Percentiles rank a stretch among this genome's conserved stretches.
These are phyloP conservation scores for Mormoops blainvillei DNA, from an alignment of 2,113 vertebrate species.

Conservation along the genomic window DNA sequence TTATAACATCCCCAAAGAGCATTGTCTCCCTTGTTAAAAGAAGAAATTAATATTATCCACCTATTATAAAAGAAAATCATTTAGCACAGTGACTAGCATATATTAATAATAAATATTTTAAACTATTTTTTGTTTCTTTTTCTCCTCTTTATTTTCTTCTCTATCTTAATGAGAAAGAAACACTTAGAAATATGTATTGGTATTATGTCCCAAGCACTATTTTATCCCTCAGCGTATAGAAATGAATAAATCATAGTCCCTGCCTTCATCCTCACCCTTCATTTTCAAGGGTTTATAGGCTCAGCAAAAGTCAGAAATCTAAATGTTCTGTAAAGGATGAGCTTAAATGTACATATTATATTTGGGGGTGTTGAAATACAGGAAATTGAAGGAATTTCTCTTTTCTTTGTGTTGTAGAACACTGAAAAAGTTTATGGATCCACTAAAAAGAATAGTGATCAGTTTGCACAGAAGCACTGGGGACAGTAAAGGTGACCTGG, in stretches of 20 bases:
- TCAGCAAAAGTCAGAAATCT: not conserved
- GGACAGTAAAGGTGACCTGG: not conserved
- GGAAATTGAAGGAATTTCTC: not conserved
- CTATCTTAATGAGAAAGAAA: not conserved
- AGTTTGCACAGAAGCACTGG: not conserved
- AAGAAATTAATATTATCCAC: not conserved
- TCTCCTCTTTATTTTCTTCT: not conserved
- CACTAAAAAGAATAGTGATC: not conserved
- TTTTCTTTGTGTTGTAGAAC: not conserved
- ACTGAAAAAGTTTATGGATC: not conserved
- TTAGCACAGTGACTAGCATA: not conserved
- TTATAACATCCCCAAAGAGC: not conserved
- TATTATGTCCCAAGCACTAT: not conserved
- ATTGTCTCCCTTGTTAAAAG: not conserved
- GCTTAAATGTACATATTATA: not conserved
- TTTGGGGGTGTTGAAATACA: not conserved
- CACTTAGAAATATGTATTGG: not conserved
- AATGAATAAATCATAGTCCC: not conserved
- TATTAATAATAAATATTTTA: not conserved
- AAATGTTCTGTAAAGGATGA: not conserved
- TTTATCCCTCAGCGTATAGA: not conserved
- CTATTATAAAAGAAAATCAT: not conserved
- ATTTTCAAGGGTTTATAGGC: not conserved
- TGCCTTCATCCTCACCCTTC: fast-evolving
- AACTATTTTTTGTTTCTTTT: not conserved